Conservation (phyloP, 2,888 invertebrate species). For the Xanthorhoe spadicearia region DNA sequence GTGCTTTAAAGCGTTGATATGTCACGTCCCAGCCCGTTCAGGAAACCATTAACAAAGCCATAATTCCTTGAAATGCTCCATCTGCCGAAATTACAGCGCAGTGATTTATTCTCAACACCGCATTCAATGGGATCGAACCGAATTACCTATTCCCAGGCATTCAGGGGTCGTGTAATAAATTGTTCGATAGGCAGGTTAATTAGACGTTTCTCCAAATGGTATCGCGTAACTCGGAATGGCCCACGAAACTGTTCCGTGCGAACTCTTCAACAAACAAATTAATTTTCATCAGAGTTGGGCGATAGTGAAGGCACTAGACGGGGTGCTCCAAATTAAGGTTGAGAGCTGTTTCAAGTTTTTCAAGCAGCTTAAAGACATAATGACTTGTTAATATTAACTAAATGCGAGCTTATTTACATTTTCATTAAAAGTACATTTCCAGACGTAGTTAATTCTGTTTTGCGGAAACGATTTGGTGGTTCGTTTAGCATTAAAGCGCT, state of each 20-base stretch:
- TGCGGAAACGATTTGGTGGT: background rate
- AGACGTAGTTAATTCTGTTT: slow-evolving; percentile 38
- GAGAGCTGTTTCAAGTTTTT: slow-evolving; percentile 33
- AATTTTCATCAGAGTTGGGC: slow-evolving; percentile 57
- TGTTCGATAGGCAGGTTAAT: slow-evolving; percentile 79
- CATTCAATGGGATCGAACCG: slow-evolving; percentile 69
- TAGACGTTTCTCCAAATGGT: slow-evolving; percentile 74
- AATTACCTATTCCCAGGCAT: slow-evolving; percentile 64
- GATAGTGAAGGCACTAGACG: slow-evolving; percentile 46
- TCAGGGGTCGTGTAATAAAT: slow-evolving; percentile 71
- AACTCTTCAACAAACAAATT: slow-evolving; percentile 63
- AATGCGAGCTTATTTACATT: slow-evolving; percentile 40
- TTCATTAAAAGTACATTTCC: slow-evolving; percentile 29
- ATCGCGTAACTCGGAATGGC: slow-evolving; percentile 67
- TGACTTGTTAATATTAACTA: slow-evolving; percentile 34
- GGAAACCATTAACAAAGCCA: slow-evolving; percentile 41
- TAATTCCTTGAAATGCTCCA: slow-evolving; percentile 48
- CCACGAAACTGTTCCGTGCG: slow-evolving; percentile 58
- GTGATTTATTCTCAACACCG: slow-evolving; percentile 65
- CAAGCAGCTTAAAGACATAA: slow-evolving; percentile 27
- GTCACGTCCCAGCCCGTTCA: slow-evolving; percentile 27
- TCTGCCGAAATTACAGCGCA: slow-evolving; percentile 53
- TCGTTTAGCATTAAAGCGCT: background rate
- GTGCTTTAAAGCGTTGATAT: slow-evolving; percentile 12
- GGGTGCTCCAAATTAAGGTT: slow-evolving; percentile 43